Evolutionary conservation across 2,797 vertebrate species (phyloP), one percentile per base, ranked within the genome.

Genomic region (Ammospiza maritima): DNA sequence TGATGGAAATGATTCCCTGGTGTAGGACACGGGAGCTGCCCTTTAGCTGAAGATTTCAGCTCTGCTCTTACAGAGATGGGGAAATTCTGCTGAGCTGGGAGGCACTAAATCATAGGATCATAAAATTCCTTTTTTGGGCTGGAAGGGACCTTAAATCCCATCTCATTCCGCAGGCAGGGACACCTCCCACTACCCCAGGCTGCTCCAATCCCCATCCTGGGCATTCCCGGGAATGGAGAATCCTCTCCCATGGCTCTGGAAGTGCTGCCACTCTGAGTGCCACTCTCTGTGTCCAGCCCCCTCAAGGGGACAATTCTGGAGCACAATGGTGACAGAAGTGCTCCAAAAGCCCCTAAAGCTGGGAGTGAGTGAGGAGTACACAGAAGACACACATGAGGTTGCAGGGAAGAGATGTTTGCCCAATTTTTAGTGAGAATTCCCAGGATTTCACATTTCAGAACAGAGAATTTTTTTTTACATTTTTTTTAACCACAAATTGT

Each of bases 371-470:
- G 4, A 77, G 54, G 53, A 30, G 53, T 19, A 13, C 58, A 17
- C 47, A 80, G 25, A 62, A 22, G n/a, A n/a, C 20, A 18, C 45
- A 61, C 0, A 42, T 2, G 0, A 66, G 42, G 42, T 22, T 0
- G 1, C 82, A 75, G 42, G 32, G 14, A 23, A 38, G 26, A 53
- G 16, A 12, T 66, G 6, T 56, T 67, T 30, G 17, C 15, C 6
- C 65, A 66, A 0, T 19, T 74, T 76, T 36, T 53, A 16, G 7
- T 76, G 69, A 72, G n/a, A 92, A 75, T 27, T 40, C 36, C 11
- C 16, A 51, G 45, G 18, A 20, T 47, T 66, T 70, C 21, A 45
- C 12, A 19, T 73, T 60, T 61, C 29, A 6, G 25, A 50, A 50
- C 7, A 29, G 5, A 47, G 45, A 40, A 18, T 22, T 27, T n/a